Evolutionary conservation across 2,113 vertebrate species (phyloP), one percentile per base, ranked within the genome.

Genomic region (Chamaea fasciata): DNA sequence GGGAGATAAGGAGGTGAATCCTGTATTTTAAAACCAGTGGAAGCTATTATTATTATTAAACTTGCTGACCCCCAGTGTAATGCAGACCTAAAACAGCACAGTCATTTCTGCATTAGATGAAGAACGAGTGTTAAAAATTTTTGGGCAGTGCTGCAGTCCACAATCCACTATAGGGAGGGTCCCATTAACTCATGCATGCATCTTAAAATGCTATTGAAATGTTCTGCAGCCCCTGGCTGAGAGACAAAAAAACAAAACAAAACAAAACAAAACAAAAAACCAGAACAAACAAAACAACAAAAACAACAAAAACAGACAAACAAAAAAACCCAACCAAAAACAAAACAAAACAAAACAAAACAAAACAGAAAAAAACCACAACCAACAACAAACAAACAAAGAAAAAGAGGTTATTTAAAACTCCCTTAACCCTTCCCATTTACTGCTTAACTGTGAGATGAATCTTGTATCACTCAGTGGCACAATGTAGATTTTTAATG

Each of bases 11-110:
- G n/a, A 73, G 18, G 21, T 64, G 57, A 92, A 71, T 83, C 21
- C 30, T 84, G 19, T 68, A 60, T 78, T 94, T 93, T 60, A 90
- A 81, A 92, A 83, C 21, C 20, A 64, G 35, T 26, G 78, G 56
- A 89, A 89, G 16, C 14, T 89, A 49, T 71, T 89, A 76, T 14
- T 59, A 49, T 74, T 63, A 69, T 68, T 49, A n/a, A n/a, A n/a
- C 67, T 78, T 59, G 31, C 41, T 94, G 86, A 92, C 80, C 46
- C 49, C 6, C 35, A 31, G 12, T 28, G 23, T 50, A 83, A 81
- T 9, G 13, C 6, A 75, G 56, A 67, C 60, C 21, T 81, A 28
- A 13, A 81, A 55, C 5, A 89, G 26, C 10, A 27, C 52, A 92
- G 56, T 52, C 2, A 19, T 79, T 92, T 87, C 52, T 87, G 8